Base-by-base conservation (phyloP, 2,888 invertebrate genomes). In the Tachina fera region DNA sequence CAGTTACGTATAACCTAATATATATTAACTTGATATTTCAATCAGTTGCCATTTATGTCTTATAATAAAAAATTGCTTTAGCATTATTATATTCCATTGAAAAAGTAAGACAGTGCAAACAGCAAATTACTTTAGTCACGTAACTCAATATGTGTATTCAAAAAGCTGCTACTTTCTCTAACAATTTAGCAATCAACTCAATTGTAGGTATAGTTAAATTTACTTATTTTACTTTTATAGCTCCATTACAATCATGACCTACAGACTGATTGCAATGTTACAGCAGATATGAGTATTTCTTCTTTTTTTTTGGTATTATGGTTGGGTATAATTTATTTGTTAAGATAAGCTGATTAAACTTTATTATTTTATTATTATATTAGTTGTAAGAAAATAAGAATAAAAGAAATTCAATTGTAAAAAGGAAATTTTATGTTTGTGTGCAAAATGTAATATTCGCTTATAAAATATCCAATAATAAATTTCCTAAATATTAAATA, bases 131-230 rank as follows among this genome's bases (percentile, higher is more conserved):
- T 31, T 53, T 45, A 68, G 53, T 13, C 74, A 70, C 53, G 61
- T 75, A 81, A 81, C 63, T 68, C 43, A 74, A 81, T 81, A 51
- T 31, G 31, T 31, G 31, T 53, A 39, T 74, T 16, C 14, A 11
- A 63, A 22, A 67, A 60, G 13, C 13, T 31, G 47, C 60, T 67
- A 51, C 10, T 75, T 75, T 60, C 65, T 58, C 56, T 80, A 65
- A 65, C 41, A 58, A 80, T 74, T 80, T 74, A 60, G 16, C 72
- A 81, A 75, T 68, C 81, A 81, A 75, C 56, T 68, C 61, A 16
- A 78, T 77, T 63, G 43, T 39, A 47, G 61, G 14, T 71, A 45
- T 9, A 63, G 13, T 65, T 49, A 47, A 22, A 49, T 53, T 39
- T 51, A 43, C 6, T 41, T 10, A 6, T 19, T 61, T 45, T 51